Conservation (phyloP, 2,888 invertebrate species). For the Tetragnatha montana region DNA sequence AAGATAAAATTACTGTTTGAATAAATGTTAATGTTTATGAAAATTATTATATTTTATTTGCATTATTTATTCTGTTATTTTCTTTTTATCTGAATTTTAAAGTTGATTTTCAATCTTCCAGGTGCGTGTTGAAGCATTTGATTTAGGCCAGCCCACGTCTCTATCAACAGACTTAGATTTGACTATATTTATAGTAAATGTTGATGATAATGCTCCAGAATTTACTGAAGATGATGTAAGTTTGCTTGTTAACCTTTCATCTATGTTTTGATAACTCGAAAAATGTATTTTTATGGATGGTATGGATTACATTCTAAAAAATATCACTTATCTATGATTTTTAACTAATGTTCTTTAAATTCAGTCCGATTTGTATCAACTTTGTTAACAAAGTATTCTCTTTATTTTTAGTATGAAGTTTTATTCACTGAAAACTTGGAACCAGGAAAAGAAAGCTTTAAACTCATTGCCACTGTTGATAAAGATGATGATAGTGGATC, state of each 20-base stretch:
- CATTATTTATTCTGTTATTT: neutral
- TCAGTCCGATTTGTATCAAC: no score
- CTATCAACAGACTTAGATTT: constrained; percentile 91
- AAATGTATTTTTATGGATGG: no score
- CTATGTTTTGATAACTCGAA: no score
- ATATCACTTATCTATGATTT: no score
- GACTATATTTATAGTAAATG: constrained; percentile 89
- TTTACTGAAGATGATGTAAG: constrained; percentile 84
- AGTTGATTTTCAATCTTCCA: constrained; percentile 75
- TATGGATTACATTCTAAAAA: no score
- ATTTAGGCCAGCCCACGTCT: constrained; percentile 90
- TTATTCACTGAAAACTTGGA: constrained; percentile 79
- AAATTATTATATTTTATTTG: neutral
- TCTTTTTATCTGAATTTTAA: neutral
- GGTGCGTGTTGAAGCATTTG: constrained; percentile 93
- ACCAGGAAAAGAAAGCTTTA: constrained; percentile 82
- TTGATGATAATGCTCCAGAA: constrained; percentile 91
- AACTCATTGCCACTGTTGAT: constrained; percentile 88
- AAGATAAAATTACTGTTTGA: no score
- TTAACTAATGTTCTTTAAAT: no score
- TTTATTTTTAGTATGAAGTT: constrained; percentile 70
- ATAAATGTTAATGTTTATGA: no score
- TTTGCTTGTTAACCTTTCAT: constrained; percentile 75
- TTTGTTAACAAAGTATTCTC: neutral
- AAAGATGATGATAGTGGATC: constrained; percentile 89